These are phyloP conservation scores for Hypomecis punctinalis DNA, from an alignment of 2,888 invertebrate genomes.

Conservation along the genomic window DNA sequence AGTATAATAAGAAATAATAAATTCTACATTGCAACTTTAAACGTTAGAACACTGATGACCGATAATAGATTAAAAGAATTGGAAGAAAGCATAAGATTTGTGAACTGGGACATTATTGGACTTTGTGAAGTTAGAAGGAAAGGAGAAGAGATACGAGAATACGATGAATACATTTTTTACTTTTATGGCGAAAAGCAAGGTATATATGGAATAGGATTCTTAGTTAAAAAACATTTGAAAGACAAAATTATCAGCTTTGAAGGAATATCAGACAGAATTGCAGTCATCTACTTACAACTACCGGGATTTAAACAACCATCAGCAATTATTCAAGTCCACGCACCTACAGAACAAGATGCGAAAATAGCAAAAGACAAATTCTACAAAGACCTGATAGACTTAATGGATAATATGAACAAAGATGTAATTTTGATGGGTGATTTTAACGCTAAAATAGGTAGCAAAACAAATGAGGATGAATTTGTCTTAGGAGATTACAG, in stretches of 20 bases:
- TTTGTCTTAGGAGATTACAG: too few relatives aligned
- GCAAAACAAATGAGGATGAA: too few relatives aligned
- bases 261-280: too few relatives aligned
- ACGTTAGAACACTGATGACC: constrained; percentile 12
- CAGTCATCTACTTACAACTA: too few relatives aligned
- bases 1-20: constrained; percentile 3
- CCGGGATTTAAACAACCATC: too few relatives aligned
- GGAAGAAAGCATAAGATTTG: constrained; percentile 33
- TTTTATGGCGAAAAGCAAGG: constrained; percentile 6
- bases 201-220: constrained; percentile 17
- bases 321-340: too few relatives aligned
- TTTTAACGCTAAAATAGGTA: too few relatives aligned
- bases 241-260: constrained; percentile 2
- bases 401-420: too few relatives aligned
- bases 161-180: constrained; percentile 7
- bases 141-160: constrained; percentile 31
- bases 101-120: constrained; percentile 44
- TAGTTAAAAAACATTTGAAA: constrained; percentile 25
- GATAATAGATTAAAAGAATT: constrained; percentile 24
- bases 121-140: constrained; percentile 42
- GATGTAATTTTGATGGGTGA: too few relatives aligned
- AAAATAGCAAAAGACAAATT: too few relatives aligned
- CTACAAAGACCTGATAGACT: too few relatives aligned
- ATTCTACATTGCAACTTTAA: constrained; percentile 22
- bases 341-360: too few relatives aligned